Conservation (phyloP, 2,888 invertebrate genomes). For the Meliscaeva auricollis region DNA sequence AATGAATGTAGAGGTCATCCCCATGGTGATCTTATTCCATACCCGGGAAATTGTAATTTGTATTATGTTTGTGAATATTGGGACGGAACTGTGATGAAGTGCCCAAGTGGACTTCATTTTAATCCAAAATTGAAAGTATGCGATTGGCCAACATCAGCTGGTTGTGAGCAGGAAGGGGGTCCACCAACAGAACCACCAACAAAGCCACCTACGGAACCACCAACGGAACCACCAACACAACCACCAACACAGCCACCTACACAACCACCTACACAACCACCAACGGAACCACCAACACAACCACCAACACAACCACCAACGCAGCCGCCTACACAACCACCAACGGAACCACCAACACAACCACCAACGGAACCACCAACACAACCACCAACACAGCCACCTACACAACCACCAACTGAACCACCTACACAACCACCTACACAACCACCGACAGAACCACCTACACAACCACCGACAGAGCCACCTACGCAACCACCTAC, state of each 20-base stretch:
- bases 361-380: not conserved
- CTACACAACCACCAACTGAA: constrained; percentile 41
- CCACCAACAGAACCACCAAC: constrained; percentile 1
- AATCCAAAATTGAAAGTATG: constrained; percentile 71
- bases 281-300: not conserved
- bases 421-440: constrained; percentile 21
- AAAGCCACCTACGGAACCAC: not conserved
- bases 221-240: constrained; percentile 31
- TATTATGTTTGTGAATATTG: constrained; percentile 78
- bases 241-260: constrained; percentile 52
- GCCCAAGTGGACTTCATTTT: constrained; percentile 79
- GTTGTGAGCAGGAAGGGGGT: constrained; percentile 74
- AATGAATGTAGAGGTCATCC: constrained; percentile 76
- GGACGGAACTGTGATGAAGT: constrained; percentile 71
- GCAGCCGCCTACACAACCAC: constrained; percentile 39
- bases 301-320: constrained; percentile 14
- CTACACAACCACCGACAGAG: not conserved
- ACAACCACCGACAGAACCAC: not conserved
- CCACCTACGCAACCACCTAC: constrained; percentile 39
- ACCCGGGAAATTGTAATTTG: constrained; percentile 77
- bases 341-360: constrained; percentile 39
- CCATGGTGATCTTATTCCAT: constrained; percentile 77
- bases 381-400: constrained; percentile 9
- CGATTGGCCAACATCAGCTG: constrained; percentile 78
- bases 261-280: not conserved